phyloP scores from a whole-genome alignment of 2,113 vertebrate genomes.

The Thunnus thynnus region DNA sequence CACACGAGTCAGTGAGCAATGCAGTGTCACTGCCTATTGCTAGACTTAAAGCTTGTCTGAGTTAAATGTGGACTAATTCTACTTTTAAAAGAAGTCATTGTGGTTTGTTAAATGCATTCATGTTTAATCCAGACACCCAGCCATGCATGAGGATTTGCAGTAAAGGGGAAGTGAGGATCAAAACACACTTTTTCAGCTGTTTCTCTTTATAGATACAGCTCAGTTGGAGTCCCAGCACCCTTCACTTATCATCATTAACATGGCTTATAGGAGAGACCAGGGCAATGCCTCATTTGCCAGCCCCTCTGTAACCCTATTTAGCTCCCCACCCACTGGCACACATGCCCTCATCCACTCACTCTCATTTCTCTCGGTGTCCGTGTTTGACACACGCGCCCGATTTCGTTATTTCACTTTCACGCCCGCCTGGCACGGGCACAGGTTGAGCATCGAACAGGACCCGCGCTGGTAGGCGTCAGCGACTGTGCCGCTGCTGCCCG shows the following conservation, averaged over 20 bases:
- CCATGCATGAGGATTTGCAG: slow-evolving; percentile 18
- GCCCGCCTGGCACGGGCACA: background rate
- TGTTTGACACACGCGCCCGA: background rate
- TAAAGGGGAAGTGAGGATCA: background rate
- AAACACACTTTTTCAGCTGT: background rate
- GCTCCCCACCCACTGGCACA: slow-evolving; percentile 5
- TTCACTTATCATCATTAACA: slow-evolving; percentile 51
- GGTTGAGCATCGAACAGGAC: slow-evolving; percentile 23
- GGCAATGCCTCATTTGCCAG: slow-evolving; percentile 44
- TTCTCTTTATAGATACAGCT: slow-evolving; percentile 19
- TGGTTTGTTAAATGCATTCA: slow-evolving; percentile 21
- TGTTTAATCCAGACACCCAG: slow-evolving; percentile 22
- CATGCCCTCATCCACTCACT: slow-evolving; percentile 2
- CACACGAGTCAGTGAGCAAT: background rate
- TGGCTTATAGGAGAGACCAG: slow-evolving; percentile 27
- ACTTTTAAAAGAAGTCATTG: slow-evolving; percentile 23
- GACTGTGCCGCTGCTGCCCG: slow-evolving; percentile 8
- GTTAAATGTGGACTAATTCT: background rate
- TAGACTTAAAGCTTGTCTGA: slow-evolving; percentile 8
- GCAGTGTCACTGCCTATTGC: background rate
- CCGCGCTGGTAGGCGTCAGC: slow-evolving; percentile 12
- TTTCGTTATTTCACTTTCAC: slow-evolving; percentile 24
- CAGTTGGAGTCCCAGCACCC: slow-evolving; percentile 6
- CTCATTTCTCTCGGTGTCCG: background rate
- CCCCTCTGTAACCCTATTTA: slow-evolving; percentile 38